phyloP scores from a whole-genome alignment of 2,797 vertebrate species.

The Cryptoblepharus egeriae region DNA sequence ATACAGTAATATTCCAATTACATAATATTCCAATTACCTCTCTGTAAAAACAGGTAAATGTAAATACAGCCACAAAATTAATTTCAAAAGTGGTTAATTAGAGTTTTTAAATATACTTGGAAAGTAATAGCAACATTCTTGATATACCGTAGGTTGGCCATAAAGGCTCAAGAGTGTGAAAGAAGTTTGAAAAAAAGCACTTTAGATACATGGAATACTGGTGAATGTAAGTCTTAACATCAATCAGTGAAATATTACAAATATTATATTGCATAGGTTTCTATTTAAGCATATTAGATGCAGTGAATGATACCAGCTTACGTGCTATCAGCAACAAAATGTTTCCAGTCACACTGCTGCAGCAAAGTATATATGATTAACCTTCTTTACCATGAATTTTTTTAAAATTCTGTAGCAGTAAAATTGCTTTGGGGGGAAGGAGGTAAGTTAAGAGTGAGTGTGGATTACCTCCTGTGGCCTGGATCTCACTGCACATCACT shows the following conservation, averaged over 20 bases:
- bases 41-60: slow-evolving; percentile 45
- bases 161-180: slow-evolving; percentile 6
- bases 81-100: slow-evolving; percentile 12
- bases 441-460: too few species aligned
- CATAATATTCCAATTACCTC: slow-evolving; percentile 32
- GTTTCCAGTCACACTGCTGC: slow-evolving; percentile 29
- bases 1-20: slow-evolving; percentile 40
- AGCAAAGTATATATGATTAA: neutral
- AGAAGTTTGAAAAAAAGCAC: slow-evolving; percentile 21
- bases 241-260: slow-evolving; percentile 7
- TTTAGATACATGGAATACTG: slow-evolving; percentile 26
- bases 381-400: neutral
- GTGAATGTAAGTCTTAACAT: neutral
- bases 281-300: neutral
- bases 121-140: neutral
- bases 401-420: too few species aligned
- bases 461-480: too few species aligned
- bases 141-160: neutral
- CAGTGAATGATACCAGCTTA: slow-evolving; percentile 10
- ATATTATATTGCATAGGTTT: neutral
- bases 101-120: slow-evolving; percentile 30
- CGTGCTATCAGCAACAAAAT: neutral
- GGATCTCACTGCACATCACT: too few species aligned
- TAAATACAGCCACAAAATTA: neutral
- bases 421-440: too few species aligned